These are phyloP conservation scores for Pterocles burchelli DNA, from an alignment of 2,113 vertebrate species.

Conservation along the genomic window DNA sequence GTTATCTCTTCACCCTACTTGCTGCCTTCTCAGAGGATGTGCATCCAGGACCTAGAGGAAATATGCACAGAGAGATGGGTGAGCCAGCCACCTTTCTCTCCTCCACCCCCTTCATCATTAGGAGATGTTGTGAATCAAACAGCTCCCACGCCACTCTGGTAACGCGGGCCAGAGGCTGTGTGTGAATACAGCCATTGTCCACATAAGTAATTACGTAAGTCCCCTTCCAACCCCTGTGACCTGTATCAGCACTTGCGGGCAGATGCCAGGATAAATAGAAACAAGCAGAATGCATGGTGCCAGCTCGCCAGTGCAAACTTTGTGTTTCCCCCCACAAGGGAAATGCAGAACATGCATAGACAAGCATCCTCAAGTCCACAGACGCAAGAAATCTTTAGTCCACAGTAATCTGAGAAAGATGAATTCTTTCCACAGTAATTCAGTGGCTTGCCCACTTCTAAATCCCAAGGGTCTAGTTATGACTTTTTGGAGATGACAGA, in stretches of 20 bases:
- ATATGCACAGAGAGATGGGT: background rate
- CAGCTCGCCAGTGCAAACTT: background rate
- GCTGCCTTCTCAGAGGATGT: background rate
- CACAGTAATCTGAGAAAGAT: background rate
- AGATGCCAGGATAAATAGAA: constrained; percentile 18
- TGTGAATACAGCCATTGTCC: constrained; percentile 18
- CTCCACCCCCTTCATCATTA: background rate
- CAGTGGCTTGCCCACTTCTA: background rate
- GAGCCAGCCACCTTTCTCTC: background rate
- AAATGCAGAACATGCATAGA: background rate
- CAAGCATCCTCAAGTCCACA: background rate
- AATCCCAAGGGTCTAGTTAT: background rate
- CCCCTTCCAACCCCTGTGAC: background rate
- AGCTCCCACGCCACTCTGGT: background rate
- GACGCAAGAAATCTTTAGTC: background rate
- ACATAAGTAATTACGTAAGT: background rate
- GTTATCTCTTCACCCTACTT: background rate
- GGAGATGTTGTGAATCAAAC: background rate
- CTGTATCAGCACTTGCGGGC: rapidly evolving
- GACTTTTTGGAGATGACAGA: background rate
- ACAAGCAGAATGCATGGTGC: background rate
- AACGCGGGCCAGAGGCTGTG: background rate
- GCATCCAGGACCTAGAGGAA: background rate
- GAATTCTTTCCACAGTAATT: background rate
- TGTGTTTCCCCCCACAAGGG: background rate